These are phyloP conservation scores for Aphelenchoides fujianensis DNA, from an alignment of 1,140 invertebrate species.

Conservation along the genomic window DNA sequence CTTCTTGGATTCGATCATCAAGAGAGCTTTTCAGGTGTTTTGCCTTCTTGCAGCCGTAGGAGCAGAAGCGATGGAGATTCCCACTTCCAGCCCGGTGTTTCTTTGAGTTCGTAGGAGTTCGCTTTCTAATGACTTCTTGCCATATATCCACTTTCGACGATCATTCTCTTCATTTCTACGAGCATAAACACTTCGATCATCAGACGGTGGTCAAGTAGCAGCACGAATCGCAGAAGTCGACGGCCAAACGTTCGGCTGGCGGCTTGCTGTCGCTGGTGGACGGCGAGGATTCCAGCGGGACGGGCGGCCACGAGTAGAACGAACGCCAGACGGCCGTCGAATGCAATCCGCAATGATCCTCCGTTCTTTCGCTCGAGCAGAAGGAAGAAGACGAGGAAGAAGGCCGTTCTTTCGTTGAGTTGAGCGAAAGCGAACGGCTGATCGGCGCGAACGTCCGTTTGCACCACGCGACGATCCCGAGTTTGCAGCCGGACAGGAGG, in stretches of 20 bases:
- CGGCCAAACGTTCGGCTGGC: no score
- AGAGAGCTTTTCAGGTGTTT: slow-evolving; percentile 30
- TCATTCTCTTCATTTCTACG: slow-evolving; percentile 5
- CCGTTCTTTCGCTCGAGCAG: neutral
- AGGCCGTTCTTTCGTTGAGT: no score
- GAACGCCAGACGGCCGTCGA: neutral
- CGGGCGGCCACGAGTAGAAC: neutral
- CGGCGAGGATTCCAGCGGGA: neutral
- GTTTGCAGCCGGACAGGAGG: neutral
- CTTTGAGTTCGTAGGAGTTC: neutral
- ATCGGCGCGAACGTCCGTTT: neutral
- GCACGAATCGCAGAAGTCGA: neutral
- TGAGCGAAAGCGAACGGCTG: neutral
- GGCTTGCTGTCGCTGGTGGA: no score
- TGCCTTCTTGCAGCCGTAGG: slow-evolving; percentile 44
- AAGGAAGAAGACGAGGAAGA: no score
- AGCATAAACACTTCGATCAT: neutral
- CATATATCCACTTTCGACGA: neutral
- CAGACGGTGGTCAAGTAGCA: neutral
- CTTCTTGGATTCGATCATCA: neutral
- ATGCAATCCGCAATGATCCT: neutral
- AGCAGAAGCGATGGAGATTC: no score
- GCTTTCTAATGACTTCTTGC: neutral
- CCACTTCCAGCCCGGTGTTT: no score
- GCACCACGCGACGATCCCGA: neutral